Evolutionary conservation across 2,797 vertebrate genomes (phyloP).

Genomic region (Tragopan temminckii): DNA sequence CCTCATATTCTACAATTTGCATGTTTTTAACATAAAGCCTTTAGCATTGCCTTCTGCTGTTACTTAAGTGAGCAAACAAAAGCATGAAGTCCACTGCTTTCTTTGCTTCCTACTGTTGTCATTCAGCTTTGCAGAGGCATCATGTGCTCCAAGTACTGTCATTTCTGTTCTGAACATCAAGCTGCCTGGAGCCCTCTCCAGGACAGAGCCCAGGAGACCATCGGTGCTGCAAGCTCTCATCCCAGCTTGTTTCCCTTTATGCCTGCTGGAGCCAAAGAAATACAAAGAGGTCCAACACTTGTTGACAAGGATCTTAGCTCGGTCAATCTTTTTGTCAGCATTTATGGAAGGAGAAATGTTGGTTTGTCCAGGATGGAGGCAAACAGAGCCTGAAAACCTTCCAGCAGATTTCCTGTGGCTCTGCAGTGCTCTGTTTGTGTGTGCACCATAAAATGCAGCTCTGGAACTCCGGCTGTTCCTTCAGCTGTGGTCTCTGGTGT

Average conservation of each 20-base stretch:
- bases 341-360: no score
- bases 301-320: no score
- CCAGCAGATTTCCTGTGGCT: fast-evolving
- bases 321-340: no score
- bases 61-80: neutral
- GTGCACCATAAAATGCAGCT: neutral
- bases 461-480: neutral
- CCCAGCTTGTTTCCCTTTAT: no score
- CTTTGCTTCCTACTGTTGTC: neutral
- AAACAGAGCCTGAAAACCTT: neutral
- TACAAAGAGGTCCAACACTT: no score
- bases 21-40: neutral
- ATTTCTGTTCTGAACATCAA: neutral
- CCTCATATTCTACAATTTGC: neutral
- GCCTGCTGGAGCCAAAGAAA: no score
- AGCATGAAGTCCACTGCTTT: neutral
- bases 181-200: neutral
- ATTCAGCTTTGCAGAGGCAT: neutral
- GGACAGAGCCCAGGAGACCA: neutral
- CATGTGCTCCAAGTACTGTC: no score
- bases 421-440: neutral
- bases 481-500: neutral
- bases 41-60: neutral
- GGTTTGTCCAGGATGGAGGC: no score
- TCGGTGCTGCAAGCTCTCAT: no score